Conservation (phyloP, 2,113 vertebrate species). For the Prietella phreatophila region DNA sequence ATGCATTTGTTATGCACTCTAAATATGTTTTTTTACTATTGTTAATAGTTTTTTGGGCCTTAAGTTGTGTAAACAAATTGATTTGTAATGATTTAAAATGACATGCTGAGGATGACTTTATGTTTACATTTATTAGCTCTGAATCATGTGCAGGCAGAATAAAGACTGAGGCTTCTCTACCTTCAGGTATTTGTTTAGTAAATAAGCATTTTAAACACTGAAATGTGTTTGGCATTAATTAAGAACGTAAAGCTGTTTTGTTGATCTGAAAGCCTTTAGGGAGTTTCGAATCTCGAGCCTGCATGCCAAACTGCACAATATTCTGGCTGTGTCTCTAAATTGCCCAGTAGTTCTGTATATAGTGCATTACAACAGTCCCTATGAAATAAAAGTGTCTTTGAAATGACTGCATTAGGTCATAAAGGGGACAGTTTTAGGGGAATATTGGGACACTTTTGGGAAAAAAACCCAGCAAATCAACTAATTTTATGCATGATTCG, state of each 20-base stretch:
- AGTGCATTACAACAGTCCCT: conserved; percentile 6
- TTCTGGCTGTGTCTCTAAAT: conserved; percentile 18
- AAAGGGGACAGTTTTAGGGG: background rate
- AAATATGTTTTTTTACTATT: background rate
- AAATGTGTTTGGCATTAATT: conserved; percentile 59
- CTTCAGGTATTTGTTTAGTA: conserved; percentile 12
- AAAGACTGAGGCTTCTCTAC: background rate
- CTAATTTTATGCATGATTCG: background rate
- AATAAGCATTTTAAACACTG: conserved; percentile 49
- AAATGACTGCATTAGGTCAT: conserved; percentile 23
- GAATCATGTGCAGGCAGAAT: background rate
- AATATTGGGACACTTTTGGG: background rate
- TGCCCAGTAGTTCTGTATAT: background rate
- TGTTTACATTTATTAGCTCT: background rate
- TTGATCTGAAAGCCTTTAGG: conserved; percentile 25
- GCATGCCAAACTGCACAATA: conserved; percentile 6
- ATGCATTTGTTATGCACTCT: background rate
- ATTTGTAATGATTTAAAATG: background rate
- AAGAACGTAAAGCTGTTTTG: conserved; percentile 49
- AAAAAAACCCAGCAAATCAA: background rate
- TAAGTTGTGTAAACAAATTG: background rate
- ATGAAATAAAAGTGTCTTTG: conserved; percentile 6
- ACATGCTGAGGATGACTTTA: background rate
- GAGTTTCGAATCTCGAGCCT: background rate
- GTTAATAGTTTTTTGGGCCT: background rate